A percentile compares a stretch with the other conserved stretches of the same genome.
Evolutionary conservation across 1,140 invertebrate genomes (phyloP).

Genomic region (Galleria mellonella): DNA sequence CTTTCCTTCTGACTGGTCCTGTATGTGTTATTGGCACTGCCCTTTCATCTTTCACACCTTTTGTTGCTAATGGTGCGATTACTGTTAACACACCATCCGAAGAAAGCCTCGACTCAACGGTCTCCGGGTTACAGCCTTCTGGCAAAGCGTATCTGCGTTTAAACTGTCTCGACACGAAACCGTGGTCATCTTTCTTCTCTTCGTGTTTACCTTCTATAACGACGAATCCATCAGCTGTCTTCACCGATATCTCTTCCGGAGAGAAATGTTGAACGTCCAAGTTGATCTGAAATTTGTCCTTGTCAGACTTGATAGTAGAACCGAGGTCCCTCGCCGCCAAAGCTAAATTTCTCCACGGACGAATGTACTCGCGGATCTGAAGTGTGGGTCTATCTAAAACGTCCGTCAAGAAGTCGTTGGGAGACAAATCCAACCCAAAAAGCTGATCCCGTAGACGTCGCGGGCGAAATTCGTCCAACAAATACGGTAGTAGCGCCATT

Average conservation of each 20-base stretch:
- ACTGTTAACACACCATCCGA: conserved; percentile 85
- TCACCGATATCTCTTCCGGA: conserved; percentile 89
- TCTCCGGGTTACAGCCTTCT: conserved; percentile 79
- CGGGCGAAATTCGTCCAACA: conserved; percentile 45
- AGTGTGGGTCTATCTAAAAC: conserved; percentile 36
- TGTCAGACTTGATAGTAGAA: conserved; percentile 52
- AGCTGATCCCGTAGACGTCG: conserved; percentile 37
- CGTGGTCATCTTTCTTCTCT: conserved; percentile 84
- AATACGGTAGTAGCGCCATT: conserved; percentile 53
- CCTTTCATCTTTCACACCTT: conserved; percentile 29
- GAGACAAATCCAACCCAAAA: conserved; percentile 38
- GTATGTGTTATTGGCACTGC: conserved; percentile 45
- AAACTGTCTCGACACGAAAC: conserved; percentile 83
- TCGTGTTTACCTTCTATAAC: conserved; percentile 85
- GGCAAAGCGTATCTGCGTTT: conserved; percentile 82
- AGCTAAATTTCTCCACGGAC: conserved; percentile 45
- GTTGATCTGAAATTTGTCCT: conserved; percentile 77
- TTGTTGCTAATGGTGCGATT: conserved; percentile 72
- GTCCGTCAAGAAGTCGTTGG: conserved; percentile 42
- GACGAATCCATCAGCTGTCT: conserved; percentile 82
- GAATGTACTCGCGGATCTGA: conserved; percentile 24
- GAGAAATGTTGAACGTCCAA: conserved; percentile 91
- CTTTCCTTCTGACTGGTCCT: conserved; percentile 46
- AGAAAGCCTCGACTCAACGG: conserved; percentile 81
- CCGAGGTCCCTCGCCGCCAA: conserved; percentile 33